Evolutionary conservation across 2,113 vertebrate genomes (phyloP).

Genomic region (Cyprinus carpio): DNA sequence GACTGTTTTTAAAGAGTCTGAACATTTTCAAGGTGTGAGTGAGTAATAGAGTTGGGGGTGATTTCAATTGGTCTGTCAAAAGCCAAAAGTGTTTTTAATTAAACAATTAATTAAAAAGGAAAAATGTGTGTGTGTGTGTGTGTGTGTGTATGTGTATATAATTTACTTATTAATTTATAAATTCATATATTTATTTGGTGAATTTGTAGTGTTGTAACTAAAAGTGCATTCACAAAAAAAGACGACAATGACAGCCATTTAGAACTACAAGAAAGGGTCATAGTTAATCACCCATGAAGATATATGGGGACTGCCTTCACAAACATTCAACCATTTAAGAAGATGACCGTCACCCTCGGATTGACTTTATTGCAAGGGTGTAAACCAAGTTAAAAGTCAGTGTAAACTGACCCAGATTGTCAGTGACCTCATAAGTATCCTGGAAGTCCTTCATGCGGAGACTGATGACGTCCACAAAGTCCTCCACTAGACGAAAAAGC

Average conservation of each 20-base stretch:
- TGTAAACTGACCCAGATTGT: conserved; percentile 88
- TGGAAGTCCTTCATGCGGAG: conserved; percentile 96
- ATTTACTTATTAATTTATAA: too few species aligned
- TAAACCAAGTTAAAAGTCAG: conserved; percentile 24
- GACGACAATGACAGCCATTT: background rate
- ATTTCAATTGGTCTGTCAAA: background rate
- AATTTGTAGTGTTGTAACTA: too few species aligned
- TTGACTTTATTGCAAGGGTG: background rate
- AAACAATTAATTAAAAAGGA: too few species aligned
- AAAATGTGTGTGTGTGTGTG: too few species aligned
- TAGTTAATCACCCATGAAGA: background rate
- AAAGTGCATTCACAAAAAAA: background rate
- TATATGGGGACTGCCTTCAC: background rate
- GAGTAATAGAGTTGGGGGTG: background rate
- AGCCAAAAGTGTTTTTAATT: background rate
- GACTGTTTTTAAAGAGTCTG: background rate
- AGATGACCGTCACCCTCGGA: background rate
- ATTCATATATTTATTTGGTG: too few species aligned
- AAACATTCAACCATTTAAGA: background rate
- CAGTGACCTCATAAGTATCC: conserved; percentile 94
- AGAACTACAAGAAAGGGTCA: background rate
- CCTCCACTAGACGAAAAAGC: conserved; percentile 90
- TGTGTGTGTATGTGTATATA: too few species aligned
- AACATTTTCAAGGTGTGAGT: background rate
- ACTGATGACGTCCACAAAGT: conserved; percentile 94